phyloP scores from a whole-genome alignment of 2,113 vertebrate species.

The Rhabdornis inornatus region DNA sequence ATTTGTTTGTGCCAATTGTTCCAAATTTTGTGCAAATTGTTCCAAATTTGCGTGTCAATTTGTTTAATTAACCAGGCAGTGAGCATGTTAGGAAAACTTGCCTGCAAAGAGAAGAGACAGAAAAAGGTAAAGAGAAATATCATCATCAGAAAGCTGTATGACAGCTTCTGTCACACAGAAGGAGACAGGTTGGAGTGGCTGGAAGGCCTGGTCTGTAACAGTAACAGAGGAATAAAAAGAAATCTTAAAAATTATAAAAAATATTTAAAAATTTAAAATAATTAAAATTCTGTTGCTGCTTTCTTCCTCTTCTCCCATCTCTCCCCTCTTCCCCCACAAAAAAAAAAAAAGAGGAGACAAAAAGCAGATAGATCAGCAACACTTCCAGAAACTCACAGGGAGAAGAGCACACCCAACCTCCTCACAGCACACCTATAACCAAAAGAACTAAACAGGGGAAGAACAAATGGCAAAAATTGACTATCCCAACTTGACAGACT shows the following conservation, averaged over 20 bases:
- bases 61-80: neutral
- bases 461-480: neutral
- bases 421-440: neutral
- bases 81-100: neutral
- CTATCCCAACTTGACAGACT: neutral
- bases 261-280: rapidly evolving
- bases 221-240: neutral
- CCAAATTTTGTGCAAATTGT: no score
- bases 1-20: neutral
- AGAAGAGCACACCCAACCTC: neutral
- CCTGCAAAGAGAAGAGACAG: neutral
- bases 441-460: neutral
- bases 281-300: neutral
- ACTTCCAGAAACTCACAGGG: neutral
- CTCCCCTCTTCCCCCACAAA: neutral
- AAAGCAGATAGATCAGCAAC: neutral
- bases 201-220: neutral
- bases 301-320: neutral
- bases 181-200: neutral
- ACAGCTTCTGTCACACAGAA: neutral
- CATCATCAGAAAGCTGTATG: neutral
- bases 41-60: neutral
- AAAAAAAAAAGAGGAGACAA: rapidly evolving
- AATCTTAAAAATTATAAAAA: neutral
- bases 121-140: neutral